Conservation (phyloP, 1,140 invertebrate species). For the Condylostylus longicornis region DNA sequence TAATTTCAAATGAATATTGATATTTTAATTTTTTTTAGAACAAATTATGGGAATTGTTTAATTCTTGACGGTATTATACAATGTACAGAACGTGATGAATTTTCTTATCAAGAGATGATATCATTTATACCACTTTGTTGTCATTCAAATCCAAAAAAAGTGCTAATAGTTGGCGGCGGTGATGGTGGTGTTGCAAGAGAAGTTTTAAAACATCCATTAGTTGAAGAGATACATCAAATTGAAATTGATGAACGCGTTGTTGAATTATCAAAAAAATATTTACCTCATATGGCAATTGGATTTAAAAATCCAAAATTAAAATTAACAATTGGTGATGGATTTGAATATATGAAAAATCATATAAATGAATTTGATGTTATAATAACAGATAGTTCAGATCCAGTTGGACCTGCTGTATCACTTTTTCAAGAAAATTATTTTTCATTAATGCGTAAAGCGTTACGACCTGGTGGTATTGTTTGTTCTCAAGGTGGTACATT, state of each 20-base stretch:
- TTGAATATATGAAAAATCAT: constrained; percentile 84
- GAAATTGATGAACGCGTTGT: constrained; percentile 91
- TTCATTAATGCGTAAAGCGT: constrained; percentile 62
- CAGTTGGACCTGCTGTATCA: constrained; percentile 63
- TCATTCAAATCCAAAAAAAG: constrained; percentile 81
- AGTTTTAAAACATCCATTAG: constrained; percentile 80
- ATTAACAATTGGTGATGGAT: constrained; percentile 82
- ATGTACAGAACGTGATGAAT: constrained; percentile 91
- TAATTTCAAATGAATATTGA: neutral
- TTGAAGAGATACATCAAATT: constrained; percentile 76
- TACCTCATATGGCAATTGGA: constrained; percentile 80
- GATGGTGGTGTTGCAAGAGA: constrained; percentile 83
- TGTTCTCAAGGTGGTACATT: constrained; percentile 84
- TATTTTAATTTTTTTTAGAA: constrained; percentile 39
- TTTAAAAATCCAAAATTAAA: constrained; percentile 71
- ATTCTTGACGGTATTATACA: constrained; percentile 95
- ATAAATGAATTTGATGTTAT: constrained; percentile 86
- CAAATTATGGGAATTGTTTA: constrained; percentile 73
- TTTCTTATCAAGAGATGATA: constrained; percentile 98
- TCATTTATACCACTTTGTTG: constrained; percentile 81
- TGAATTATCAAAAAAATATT: constrained; percentile 76
- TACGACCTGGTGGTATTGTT: constrained; percentile 76
- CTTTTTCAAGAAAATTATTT: constrained; percentile 80
- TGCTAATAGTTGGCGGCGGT: constrained; percentile 93
- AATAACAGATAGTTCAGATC: constrained; percentile 96